Conservation (phyloP, 30 jellyfish, hydroid and myxozoan species). For the Sanderia malayensis region DNA sequence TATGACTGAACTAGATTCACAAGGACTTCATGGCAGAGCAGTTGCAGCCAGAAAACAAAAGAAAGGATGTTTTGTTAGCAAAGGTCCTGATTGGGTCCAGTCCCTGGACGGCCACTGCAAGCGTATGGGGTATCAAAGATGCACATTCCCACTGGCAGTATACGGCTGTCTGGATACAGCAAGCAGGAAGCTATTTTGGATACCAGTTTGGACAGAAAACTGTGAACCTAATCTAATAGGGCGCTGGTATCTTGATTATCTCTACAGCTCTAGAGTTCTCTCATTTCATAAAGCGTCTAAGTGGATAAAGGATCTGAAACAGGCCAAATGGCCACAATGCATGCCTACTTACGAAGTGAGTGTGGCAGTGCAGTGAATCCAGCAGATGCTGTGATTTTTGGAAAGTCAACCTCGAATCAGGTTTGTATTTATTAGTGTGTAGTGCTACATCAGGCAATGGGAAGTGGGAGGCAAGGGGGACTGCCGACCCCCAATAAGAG, state of each 20-base stretch:
- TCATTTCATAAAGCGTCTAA: not conserved
- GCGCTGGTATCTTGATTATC: constrained; percentile 27
- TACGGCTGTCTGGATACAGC: constrained; percentile 20
- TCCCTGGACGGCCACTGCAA: constrained; percentile 49
- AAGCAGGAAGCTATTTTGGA: constrained; percentile 17
- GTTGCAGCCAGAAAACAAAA: not conserved
- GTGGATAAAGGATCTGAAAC: constrained; percentile 38
- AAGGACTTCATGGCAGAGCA: constrained; percentile 1
- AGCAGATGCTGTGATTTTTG: constrained; percentile 11
- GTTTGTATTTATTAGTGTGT: constrained; percentile 13
- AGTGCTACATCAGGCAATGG: not conserved
- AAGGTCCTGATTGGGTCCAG: constrained; percentile 25
- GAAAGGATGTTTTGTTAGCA: not conserved
- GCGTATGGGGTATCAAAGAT: constrained; percentile 24
- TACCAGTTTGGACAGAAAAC: constrained; percentile 10
- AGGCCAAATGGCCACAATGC: constrained; percentile 28
- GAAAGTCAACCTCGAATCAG: constrained; percentile 33
- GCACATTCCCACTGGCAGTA: constrained; percentile 36
- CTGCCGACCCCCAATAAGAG: not conserved
- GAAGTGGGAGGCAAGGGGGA: constrained; percentile 1
- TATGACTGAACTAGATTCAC: not conserved
- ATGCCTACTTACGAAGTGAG: constrained; percentile 6
- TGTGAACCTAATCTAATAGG: constrained; percentile 23
- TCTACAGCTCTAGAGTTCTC: not conserved
- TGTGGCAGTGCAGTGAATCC: constrained; percentile 14